Base-by-base conservation (phyloP, 2,797 vertebrate genomes). In the Sebastes itinus region DNA sequence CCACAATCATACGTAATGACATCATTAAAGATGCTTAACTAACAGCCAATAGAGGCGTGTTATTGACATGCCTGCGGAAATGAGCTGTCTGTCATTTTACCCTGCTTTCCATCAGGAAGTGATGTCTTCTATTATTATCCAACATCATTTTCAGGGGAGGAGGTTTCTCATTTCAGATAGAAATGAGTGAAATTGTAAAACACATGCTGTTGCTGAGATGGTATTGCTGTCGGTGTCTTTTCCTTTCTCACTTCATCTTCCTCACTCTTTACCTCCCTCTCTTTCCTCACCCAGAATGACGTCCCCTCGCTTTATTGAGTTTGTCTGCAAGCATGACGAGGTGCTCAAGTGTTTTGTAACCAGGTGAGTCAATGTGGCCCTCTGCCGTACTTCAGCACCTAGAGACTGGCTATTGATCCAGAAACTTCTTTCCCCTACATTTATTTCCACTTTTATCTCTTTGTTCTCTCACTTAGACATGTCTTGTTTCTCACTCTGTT, bases 281-380 rank as follows among this genome's bases (percentile, higher is more conserved):
- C 38, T 81, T 71, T 82, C 72, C 5, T 81, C 46, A 13, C 75
- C 42, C 92, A 99, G 98, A 93, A 98, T 99, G 97, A 99, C 99
- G 0, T 99, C 99, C 0, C 98, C 98, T 46, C 97, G 96, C 80
- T 99, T 99, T 93, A 99, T 99, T 75, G 99, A 99, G 93, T 99
- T 99, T 91, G 97, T 99, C 87, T 99, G 98, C 94, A 99, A 97
- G 89, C 98, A 99, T 1, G 98, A 99, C 86, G 97, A 99, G 90
- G 98, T 99, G 89, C 97, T 99, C 42, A 99, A 99, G 90, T 99
- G 98, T 93, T 99, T 99, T 92, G 98, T 99, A 81, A 99, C 97
- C 81, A 96, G 98, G 98, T 99, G 93, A 94, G 96, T 75, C 59
- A 78, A 69, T 38, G 30, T 55, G 49, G 13, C 65, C 14, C 75